Percentiles rank a stretch among this genome's conserved stretches.
Evolutionary conservation across 2,888 invertebrate species (phyloP).

Genomic region (Ormyrus thymus): DNA sequence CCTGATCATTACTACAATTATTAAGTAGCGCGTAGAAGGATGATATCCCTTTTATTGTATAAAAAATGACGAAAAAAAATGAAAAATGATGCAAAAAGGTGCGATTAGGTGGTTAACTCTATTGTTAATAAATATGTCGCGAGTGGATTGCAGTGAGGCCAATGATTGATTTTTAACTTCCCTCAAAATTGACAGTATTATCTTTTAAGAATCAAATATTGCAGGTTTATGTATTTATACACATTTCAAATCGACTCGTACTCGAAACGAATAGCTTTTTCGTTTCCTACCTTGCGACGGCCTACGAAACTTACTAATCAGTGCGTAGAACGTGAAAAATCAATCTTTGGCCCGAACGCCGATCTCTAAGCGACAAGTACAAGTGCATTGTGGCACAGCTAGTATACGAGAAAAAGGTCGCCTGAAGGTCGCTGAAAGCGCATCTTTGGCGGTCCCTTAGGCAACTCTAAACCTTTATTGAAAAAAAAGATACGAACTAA

Average conservation of each 20-base stretch:
- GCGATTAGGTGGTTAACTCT: slow-evolving; percentile 71
- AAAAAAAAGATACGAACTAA: slow-evolving; percentile 52
- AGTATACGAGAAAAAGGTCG: slow-evolving; percentile 73
- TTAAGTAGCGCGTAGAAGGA: slow-evolving; percentile 63
- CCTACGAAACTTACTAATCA: neutral
- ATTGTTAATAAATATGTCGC: slow-evolving; percentile 73
- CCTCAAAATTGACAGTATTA: neutral
- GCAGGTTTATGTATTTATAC: neutral
- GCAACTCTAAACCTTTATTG: slow-evolving; percentile 72
- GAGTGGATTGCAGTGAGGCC: slow-evolving; percentile 65
- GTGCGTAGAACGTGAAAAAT: slow-evolving; percentile 27
- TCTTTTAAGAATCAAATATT: slow-evolving; percentile 3
- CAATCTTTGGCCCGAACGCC: slow-evolving; percentile 60
- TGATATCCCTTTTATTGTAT: slow-evolving; percentile 72
- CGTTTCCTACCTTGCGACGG: neutral
- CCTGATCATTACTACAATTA: slow-evolving; percentile 59
- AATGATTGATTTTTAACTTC: slow-evolving; percentile 61
- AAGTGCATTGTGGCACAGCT: slow-evolving; percentile 75
- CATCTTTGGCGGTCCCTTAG: slow-evolving; percentile 66
- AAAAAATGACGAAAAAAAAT: slow-evolving; percentile 63
- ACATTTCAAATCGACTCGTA: neutral
- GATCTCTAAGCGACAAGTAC: slow-evolving; percentile 72
- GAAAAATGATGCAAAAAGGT: slow-evolving; percentile 65
- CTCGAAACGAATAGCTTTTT: no score
- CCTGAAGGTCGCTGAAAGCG: slow-evolving; percentile 67